phyloP scores from a whole-genome alignment of 2,113 vertebrate genomes.

The Dolichotis patagonum region DNA sequence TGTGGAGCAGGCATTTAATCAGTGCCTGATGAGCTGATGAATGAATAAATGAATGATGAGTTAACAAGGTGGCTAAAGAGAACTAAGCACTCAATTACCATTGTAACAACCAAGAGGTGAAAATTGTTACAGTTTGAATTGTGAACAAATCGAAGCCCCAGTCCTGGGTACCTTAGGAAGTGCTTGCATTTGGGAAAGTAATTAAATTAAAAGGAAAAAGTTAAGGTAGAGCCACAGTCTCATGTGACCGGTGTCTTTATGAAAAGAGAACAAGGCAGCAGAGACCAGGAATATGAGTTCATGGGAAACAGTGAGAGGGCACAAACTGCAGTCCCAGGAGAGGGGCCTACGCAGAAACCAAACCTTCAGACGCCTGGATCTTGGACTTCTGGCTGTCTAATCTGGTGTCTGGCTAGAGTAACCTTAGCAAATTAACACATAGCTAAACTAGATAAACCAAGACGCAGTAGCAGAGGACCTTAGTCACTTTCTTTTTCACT shows the following conservation, averaged over 20 bases:
- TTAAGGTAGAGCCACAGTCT: neutral
- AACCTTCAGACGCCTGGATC: neutral
- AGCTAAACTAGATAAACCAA: neutral
- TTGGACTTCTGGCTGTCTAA: neutral
- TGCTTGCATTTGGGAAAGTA: neutral
- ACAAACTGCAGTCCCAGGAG: neutral
- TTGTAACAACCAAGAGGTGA: neutral
- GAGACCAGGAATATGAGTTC: neutral
- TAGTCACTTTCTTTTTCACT: neutral
- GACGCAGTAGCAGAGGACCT: neutral
- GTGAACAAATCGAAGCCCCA: neutral
- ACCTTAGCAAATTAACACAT: neutral
- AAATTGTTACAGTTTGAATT: neutral
- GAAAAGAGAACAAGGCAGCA: neutral
- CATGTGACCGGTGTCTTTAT: no score
- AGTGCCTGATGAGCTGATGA: neutral
- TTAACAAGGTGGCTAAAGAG: neutral
- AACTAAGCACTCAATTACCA: neutral
- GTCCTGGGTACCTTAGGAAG: neutral
- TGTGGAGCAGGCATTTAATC: neutral
- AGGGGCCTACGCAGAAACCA: neutral
- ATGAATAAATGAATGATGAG: neutral
- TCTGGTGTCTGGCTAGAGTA: neutral
- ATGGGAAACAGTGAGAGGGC: neutral
- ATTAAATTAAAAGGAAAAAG: neutral